Conservation (phyloP, 2,113 vertebrate genomes). For the Aythya baeri region DNA sequence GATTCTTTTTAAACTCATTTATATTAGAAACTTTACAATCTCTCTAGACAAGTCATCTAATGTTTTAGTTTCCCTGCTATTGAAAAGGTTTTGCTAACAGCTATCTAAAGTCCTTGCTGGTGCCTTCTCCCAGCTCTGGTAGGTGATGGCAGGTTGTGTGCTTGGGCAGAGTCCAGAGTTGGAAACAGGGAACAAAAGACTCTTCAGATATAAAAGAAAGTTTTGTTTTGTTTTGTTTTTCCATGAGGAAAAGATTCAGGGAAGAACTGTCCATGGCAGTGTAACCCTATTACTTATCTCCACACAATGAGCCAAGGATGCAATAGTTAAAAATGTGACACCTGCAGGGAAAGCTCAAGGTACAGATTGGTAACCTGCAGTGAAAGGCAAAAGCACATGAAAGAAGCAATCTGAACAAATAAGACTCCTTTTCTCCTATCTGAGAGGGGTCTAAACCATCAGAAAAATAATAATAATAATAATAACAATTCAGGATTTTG, state of each 20-base stretch:
- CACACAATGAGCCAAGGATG: not conserved
- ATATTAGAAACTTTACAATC: not conserved
- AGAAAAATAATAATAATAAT: not conserved
- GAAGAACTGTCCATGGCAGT: not conserved
- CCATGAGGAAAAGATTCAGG: not conserved
- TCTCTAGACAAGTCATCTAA: not conserved
- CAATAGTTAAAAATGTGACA: not conserved
- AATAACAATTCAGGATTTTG: not conserved
- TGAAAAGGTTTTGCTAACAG: not conserved
- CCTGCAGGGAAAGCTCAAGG: not conserved
- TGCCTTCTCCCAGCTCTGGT: not conserved
- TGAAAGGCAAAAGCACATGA: accelerated
- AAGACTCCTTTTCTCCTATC: not conserved
- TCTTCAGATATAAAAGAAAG: not conserved
- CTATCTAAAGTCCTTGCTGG: not conserved
- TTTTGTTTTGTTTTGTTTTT: not conserved
- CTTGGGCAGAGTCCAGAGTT: not conserved
- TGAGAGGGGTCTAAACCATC: not conserved
- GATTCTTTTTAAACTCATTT: not conserved
- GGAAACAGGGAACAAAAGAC: not conserved
- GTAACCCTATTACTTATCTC: accelerated
- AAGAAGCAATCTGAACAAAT: not conserved
- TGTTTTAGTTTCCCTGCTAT: not conserved
- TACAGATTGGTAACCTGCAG: not conserved
- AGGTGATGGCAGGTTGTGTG: not conserved